Percentiles rank a stretch among this genome's conserved stretches.
Conservation (phyloP, 2,888 invertebrate species). For the Leucoma salicis region DNA sequence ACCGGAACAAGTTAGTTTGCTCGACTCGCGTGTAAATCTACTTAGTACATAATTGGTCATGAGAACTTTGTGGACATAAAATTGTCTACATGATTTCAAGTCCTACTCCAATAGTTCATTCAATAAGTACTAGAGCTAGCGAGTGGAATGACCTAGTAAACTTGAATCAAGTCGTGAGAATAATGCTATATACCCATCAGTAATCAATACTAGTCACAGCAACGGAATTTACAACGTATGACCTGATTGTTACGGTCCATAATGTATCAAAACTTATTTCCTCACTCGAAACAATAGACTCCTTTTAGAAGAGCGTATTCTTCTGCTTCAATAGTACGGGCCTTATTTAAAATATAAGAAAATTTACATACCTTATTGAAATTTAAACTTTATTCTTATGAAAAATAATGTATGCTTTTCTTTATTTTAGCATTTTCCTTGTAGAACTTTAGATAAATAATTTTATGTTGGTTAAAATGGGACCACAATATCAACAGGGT, state of each 20-base stretch:
- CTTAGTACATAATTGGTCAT: too few relatives aligned
- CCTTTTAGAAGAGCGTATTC: conserved; percentile 23
- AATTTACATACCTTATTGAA: conserved; percentile 27
- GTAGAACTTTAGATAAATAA: conserved; percentile 6
- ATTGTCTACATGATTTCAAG: not conserved
- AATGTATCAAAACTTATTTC: not conserved
- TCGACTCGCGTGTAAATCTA: too few relatives aligned
- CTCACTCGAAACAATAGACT: conserved; percentile 27
- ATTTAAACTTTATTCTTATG: conserved; percentile 33
- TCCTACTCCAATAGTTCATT: conserved; percentile 4
- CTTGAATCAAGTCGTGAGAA: conserved; percentile 35
- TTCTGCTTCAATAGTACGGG: conserved; percentile 21
- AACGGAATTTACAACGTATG: conserved; percentile 6
- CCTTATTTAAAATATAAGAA: conserved; percentile 30
- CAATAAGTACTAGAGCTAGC: conserved; percentile 16
- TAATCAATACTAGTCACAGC: conserved; percentile 28
- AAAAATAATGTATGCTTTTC: conserved; percentile 37
- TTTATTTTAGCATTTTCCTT: conserved; percentile 26
- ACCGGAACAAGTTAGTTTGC: too few relatives aligned
- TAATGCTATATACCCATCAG: conserved; percentile 22
- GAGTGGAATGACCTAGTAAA: conserved; percentile 45
- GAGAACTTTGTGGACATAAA: too few relatives aligned
- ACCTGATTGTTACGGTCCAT: fast-evolving
- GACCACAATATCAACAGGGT: fast-evolving
- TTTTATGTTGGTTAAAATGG: not conserved